Base-by-base conservation (phyloP, 2,888 invertebrate genomes). In the Blastobasis adustella region DNA sequence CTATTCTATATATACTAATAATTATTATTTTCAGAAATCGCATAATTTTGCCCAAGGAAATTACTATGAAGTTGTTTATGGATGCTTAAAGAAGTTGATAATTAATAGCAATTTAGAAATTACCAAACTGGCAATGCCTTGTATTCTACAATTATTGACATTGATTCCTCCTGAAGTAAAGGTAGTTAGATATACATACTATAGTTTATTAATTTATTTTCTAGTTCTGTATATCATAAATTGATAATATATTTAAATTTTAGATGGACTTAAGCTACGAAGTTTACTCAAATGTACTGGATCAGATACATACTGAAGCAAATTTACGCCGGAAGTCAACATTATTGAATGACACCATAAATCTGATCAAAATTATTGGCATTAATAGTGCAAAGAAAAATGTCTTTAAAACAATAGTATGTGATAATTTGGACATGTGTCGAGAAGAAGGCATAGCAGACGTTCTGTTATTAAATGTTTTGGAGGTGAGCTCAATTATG, bases 61-160 rank as follows among this genome's bases (percentile, higher is more conserved):
- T 64, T 88, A 80, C 54, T 82, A 83, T 70, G 85, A 86, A 66
- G 83, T 85, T 9, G 65, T 87, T 40, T 80, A 78, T 54, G 66
- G 63, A 37, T 73, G 67, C 49, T 56, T 87, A 4, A 75, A 70
- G 47, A 81, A 76, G 55, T 59, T 65, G 9, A 58, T 77, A 10
- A 38, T 60, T 48, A 78, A 79, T 44, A 81, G 76, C 58, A 76
- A 83, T 58, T 56, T 73, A 8, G 70, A 77, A 58, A 61, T 79
- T 1, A 78, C 78, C 37, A 69, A 71, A 49, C 56, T 75, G 46
- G 67, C 75, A 4, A 65, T 75, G 46, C 58, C 69, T 37, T 80
- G 79, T 57, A 59, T 78, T 6, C 51, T 73, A 45, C 58, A 70
- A 51, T 64, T 83, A 46, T 61, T 79, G 23, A 65, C 65, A 55